A percentile compares a stretch with the other conserved stretches of the same genome.
Evolutionary conservation across 2,888 invertebrate genomes (phyloP).

Genomic region (Candidula unifasciata): DNA sequence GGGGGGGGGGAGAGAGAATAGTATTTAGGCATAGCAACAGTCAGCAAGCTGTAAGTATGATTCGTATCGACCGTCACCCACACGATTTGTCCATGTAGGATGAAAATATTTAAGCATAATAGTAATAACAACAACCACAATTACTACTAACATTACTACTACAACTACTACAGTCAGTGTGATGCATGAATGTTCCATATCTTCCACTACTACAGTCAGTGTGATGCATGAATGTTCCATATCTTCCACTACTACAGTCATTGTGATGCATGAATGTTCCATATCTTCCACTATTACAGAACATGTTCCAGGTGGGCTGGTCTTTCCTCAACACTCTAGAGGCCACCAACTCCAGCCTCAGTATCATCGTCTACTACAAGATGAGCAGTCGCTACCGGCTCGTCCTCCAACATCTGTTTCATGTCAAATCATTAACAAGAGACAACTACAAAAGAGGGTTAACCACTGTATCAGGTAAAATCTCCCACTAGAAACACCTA

Average conservation of each 20-base stretch:
- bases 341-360: constrained; percentile 37
- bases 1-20: too few relatives aligned
- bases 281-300: neutral
- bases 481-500: too few relatives aligned
- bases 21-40: too few relatives aligned
- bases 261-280: neutral
- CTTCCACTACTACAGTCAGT: neutral
- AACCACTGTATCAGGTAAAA: too few relatives aligned
- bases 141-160: too few relatives aligned
- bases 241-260: neutral
- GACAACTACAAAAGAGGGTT: too few relatives aligned
- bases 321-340: constrained; percentile 36
- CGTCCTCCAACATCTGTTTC: neutral
- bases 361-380: constrained; percentile 41
- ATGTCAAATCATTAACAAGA: too few relatives aligned
- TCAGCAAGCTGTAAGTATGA: too few relatives aligned
- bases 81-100: too few relatives aligned
- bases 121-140: too few relatives aligned
- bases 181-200: neutral
- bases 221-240: neutral
- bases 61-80: too few relatives aligned
- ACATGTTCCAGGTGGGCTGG: constrained; percentile 34
- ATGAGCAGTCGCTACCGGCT: constrained; percentile 33
- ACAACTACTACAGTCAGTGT: neutral
- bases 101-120: too few relatives aligned